Evolutionary conservation across 1,140 invertebrate species (phyloP), one percentile per base, ranked within the genome.

Genomic region (Hypsibius dujardini): DNA sequence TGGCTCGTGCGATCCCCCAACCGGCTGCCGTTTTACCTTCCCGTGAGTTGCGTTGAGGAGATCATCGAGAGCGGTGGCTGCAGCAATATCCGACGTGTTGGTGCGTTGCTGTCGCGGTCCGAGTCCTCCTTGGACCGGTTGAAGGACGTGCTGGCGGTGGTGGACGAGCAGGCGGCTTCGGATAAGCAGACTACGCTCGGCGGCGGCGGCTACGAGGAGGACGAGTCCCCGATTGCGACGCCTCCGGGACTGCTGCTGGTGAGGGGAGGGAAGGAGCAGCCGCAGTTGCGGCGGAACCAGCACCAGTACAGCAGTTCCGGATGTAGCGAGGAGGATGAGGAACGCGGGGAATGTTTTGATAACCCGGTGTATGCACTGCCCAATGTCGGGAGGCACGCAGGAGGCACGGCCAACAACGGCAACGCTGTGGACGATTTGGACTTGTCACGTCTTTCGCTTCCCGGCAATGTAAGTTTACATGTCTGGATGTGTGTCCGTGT

Each of bases 351-450:
- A 3, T 42, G 42, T 45, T 67, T 15, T 67, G 62, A 67, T 45
- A 67, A 67, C 42, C 62, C 62, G 3, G 62, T 67, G 3, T 67
- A 67, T 67, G 62, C 62, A 12, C 62, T 67, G 7, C 62, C 62
- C 42, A 67, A 67, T 42, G 42, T 67, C 42, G 50, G 7, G 50
- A 7, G 7, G n/a, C 7, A 56, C n/a, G 50, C 50, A 7, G n/a
- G n/a, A 56, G 50, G 50, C 50, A 56, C 50, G n/a, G 0, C 50
- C 50, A n/a, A 56, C 7, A n/a, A 56, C 50, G 50, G 50, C n/a
- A 12, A 56, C 7, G 7, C 50, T 56, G 50, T n/a, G 50, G 50
- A 56, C 7, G 7, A n/a, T 7, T 12, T 56, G 50, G 50, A 56
- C 7, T n/a, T 56, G n/a, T 28, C 7, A 56, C 50, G n/a, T 56